A percentile compares a stretch with the other conserved stretches of the same genome.
phyloP scores from a whole-genome alignment of 2,888 invertebrate species.

The Artemia sinica region DNA sequence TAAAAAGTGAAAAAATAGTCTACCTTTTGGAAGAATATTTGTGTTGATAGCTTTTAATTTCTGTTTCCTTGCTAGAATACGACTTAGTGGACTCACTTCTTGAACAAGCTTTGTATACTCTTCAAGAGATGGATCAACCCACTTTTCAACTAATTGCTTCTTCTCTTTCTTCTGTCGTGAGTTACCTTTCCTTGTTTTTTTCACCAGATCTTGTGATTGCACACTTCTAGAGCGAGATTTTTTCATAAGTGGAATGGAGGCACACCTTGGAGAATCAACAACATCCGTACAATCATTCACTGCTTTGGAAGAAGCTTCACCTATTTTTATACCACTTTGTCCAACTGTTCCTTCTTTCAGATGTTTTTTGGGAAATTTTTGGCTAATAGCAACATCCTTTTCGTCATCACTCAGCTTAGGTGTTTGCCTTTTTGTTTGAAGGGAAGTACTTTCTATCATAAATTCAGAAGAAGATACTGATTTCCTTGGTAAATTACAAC shows the following conservation, averaged over 20 bases:
- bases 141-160: not conserved
- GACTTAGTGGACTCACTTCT: not conserved
- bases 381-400: too few species aligned
- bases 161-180: not conserved
- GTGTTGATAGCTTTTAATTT: not conserved
- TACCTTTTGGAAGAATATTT: constrained; percentile 6
- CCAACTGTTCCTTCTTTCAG: too few species aligned
- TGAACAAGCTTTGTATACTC: constrained; percentile 9
- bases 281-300: not conserved
- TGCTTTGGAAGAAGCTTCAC: not conserved
- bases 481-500: too few species aligned
- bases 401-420: too few species aligned
- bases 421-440: too few species aligned
- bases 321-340: not conserved
- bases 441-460: too few species aligned
- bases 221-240: not conserved
- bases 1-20: not conserved
- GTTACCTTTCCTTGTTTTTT: not conserved
- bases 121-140: not conserved
- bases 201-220: not conserved
- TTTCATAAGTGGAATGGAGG: not conserved
- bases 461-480: too few species aligned
- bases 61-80: not conserved
- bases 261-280: constrained; percentile 5
- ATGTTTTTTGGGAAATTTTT: too few species aligned